These are phyloP conservation scores for Meriones psammophilus DNA, from an alignment of 2,797 vertebrate genomes.

Conservation along the genomic window DNA sequence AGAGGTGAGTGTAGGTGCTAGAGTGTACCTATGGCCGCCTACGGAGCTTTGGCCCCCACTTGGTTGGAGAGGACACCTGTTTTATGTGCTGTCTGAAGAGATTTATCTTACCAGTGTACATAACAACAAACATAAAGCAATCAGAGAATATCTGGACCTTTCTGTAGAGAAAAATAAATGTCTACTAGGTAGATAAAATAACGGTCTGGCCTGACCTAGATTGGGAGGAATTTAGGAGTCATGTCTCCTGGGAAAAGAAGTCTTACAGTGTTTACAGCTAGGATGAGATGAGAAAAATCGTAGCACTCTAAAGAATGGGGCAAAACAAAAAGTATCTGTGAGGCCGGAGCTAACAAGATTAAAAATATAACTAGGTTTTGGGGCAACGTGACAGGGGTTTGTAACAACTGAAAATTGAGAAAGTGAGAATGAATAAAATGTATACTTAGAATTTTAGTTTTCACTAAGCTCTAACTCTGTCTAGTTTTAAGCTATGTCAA, in stretches of 20 bases:
- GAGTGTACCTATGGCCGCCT: background rate
- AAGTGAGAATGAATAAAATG: background rate
- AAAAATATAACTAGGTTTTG: background rate
- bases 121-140: conserved; percentile 37
- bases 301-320: conserved; percentile 62
- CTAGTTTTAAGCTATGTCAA: background rate
- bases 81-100: conserved; percentile 37
- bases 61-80: background rate
- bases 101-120: conserved; percentile 62
- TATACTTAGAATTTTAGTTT: conserved; percentile 42
- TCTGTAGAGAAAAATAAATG: conserved; percentile 72
- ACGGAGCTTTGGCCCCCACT: background rate
- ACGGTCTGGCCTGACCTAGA: conserved; percentile 68
- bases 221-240: conserved; percentile 67
- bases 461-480: background rate
- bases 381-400: conserved; percentile 45
- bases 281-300: conserved; percentile 61
- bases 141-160: conserved; percentile 55
- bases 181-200: conserved; percentile 65
- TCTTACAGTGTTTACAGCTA: conserved; percentile 58
- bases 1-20: background rate
- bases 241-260: conserved; percentile 62
- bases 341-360: conserved; percentile 42
- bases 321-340: conserved; percentile 64
- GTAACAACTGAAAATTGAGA: background rate